These are phyloP conservation scores for Diglossa cyanea DNA, from an alignment of 2,797 vertebrate genomes.

Conservation along the genomic window DNA sequence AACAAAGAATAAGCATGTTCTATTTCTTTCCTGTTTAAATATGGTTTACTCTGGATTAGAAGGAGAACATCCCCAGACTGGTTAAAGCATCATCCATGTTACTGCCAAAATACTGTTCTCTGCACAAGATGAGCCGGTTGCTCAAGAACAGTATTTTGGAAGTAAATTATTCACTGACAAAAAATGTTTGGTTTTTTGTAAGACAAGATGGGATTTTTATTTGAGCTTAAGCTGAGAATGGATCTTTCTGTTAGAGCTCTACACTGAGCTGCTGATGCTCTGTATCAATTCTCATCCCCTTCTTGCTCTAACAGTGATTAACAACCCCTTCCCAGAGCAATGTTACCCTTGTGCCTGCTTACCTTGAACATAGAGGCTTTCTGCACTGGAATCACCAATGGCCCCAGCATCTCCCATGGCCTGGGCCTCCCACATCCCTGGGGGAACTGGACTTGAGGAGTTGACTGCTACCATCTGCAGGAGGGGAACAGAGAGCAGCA, in stretches of 20 bases:
- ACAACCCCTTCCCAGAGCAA: neutral
- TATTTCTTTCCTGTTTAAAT: neutral
- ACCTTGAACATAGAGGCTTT: constrained; percentile 95
- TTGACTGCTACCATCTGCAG: constrained; percentile 80
- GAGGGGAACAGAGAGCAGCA: neutral
- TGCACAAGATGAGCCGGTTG: neutral
- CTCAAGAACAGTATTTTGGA: neutral
- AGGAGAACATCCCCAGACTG: neutral
- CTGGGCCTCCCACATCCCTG: constrained; percentile 85
- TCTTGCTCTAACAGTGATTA: neutral
- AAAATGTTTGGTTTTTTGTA: neutral
- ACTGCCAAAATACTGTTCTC: neutral
- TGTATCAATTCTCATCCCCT: neutral
- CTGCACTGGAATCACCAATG: constrained; percentile 85
- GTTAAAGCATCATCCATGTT: neutral
- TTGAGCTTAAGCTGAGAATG: neutral
- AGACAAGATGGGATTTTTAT: neutral
- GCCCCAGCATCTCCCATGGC: constrained; percentile 82
- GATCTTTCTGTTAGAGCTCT: neutral
- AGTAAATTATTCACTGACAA: neutral
- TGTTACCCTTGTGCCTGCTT: neutral
- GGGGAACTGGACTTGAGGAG: constrained; percentile 84
- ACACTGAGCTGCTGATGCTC: neutral
- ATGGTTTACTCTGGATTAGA: neutral
- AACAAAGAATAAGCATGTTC: neutral